phyloP scores from a whole-genome alignment of 92 coral and sea anemone species.

The Bergia puertoricense region DNA sequence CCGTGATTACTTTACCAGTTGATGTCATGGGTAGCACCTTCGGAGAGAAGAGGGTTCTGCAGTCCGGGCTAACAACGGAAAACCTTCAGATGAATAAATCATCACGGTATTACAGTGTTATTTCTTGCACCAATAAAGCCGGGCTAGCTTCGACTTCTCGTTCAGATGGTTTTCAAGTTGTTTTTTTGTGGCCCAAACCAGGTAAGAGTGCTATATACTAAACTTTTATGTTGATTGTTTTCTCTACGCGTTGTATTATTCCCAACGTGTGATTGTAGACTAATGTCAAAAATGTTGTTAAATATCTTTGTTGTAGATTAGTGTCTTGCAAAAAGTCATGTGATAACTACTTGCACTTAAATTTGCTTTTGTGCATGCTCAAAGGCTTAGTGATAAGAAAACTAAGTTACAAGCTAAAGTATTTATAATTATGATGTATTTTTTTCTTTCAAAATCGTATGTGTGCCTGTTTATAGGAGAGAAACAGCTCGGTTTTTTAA shows the following conservation, averaged over 20 bases:
- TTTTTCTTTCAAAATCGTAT: too few relatives aligned
- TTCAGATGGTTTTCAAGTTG: conserved; percentile 89
- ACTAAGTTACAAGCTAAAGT: too few relatives aligned
- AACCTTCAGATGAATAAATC: conserved; percentile 44
- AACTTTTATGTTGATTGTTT: neutral
- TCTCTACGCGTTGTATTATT: too few relatives aligned
- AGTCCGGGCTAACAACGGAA: conserved; percentile 52
- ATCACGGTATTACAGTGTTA: conserved; percentile 57
- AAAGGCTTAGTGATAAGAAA: too few relatives aligned
- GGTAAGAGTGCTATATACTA: conserved; percentile 11
- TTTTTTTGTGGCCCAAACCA: conserved; percentile 86
- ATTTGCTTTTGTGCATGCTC: too few relatives aligned
- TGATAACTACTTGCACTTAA: too few relatives aligned
- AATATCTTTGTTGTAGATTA: neutral
- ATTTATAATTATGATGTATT: too few relatives aligned
- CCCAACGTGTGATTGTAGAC: too few relatives aligned
- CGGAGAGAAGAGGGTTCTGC: conserved; percentile 56
- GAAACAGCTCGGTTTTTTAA: too few relatives aligned
- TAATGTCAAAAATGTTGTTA: neutral
- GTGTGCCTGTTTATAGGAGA: too few relatives aligned
- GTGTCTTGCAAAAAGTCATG: too few relatives aligned
- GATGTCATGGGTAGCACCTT: conserved; percentile 32
- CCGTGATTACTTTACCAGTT: conserved; percentile 19
- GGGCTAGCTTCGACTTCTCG: conserved; percentile 52
- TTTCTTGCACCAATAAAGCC: conserved; percentile 82